These are phyloP conservation scores for Aplysina aerophoba DNA, from an alignment of 37 sponge, comb jelly and placozoan genomes.

Conservation along the genomic window DNA sequence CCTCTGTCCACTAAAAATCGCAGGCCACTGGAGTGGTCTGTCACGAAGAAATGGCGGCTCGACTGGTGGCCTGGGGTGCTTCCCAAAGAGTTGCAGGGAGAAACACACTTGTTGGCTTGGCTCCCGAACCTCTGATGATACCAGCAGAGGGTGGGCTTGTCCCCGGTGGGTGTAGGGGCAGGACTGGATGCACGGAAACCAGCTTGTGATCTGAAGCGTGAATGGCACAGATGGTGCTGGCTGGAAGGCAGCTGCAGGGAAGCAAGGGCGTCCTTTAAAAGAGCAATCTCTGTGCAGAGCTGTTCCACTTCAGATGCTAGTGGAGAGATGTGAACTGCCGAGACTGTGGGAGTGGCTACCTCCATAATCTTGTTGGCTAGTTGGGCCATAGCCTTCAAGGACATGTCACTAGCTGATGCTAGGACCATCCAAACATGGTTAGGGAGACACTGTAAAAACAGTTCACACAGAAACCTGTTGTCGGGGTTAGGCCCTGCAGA, in stretches of 20 bases:
- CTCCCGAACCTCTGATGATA: constrained; percentile 55
- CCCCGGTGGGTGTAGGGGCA: no score
- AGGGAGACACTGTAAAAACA: constrained; percentile 45
- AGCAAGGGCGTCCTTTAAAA: background rate
- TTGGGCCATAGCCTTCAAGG: constrained; percentile 35
- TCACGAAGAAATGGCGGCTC: constrained; percentile 61
- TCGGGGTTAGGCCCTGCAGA: background rate
- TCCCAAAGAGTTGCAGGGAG: constrained; percentile 53
- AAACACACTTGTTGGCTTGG: constrained; percentile 47
- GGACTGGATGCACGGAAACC: no score
- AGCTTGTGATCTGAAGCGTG: no score
- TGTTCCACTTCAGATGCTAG: background rate
- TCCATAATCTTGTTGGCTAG: constrained; percentile 40
- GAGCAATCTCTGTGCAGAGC: background rate
- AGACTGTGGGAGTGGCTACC: background rate
- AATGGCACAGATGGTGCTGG: no score
- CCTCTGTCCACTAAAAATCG: constrained; percentile 68
- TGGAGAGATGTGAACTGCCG: background rate
- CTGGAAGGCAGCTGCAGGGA: no score
- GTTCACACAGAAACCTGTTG: constrained; percentile 18
- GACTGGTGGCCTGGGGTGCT: constrained; percentile 59
- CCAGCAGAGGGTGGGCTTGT: constrained; percentile 49
- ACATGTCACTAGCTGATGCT: constrained; percentile 3
- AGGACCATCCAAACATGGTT: constrained; percentile 39
- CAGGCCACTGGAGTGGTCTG: constrained; percentile 25